Evolutionary conservation across 2,888 invertebrate species (phyloP).

Genomic region (Pristionchus maxplancki): DNA sequence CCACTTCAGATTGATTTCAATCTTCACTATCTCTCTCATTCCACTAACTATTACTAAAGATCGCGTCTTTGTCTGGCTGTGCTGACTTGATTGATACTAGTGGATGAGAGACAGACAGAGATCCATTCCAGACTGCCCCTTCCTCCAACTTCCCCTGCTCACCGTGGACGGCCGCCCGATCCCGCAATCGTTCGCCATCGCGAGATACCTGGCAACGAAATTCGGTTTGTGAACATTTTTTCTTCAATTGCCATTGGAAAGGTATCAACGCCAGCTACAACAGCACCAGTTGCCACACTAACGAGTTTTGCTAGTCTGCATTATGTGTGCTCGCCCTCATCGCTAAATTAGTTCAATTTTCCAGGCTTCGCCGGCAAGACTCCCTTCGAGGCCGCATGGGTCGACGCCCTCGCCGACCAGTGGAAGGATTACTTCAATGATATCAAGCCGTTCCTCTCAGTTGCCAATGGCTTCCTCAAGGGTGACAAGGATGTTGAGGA

Average conservation of each 20-base stretch:
- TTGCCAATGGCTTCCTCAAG: slow-evolving; percentile 59
- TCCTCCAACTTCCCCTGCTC: slow-evolving; percentile 10
- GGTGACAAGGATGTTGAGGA: slow-evolving; percentile 53
- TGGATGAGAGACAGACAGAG: not conserved
- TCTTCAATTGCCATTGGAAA: not conserved
- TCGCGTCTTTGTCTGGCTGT: too few species aligned
- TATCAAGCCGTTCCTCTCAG: slow-evolving; percentile 57
- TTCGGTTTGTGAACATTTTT: slow-evolving; percentile 49
- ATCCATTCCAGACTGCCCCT: not conserved
- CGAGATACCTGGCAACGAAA: slow-evolving; percentile 52
- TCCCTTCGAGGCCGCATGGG: slow-evolving; percentile 59
- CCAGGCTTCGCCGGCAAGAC: slow-evolving; percentile 62
- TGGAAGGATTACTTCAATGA: slow-evolving; percentile 62
- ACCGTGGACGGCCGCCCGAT: not conserved
- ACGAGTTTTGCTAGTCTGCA: too few species aligned
- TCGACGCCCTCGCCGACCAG: slow-evolving; percentile 65
- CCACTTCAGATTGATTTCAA: not conserved
- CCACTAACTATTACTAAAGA: too few species aligned
- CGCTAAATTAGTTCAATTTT: not conserved
- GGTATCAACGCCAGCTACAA: not conserved
- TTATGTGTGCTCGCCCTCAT: too few species aligned
- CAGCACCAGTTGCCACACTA: not conserved
- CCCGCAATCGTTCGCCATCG: slow-evolving; percentile 54
- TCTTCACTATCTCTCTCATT: too few species aligned
- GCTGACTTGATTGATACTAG: too few species aligned